phyloP scores from a whole-genome alignment of 2,797 vertebrate genomes.

The Artibeus lituratus region DNA sequence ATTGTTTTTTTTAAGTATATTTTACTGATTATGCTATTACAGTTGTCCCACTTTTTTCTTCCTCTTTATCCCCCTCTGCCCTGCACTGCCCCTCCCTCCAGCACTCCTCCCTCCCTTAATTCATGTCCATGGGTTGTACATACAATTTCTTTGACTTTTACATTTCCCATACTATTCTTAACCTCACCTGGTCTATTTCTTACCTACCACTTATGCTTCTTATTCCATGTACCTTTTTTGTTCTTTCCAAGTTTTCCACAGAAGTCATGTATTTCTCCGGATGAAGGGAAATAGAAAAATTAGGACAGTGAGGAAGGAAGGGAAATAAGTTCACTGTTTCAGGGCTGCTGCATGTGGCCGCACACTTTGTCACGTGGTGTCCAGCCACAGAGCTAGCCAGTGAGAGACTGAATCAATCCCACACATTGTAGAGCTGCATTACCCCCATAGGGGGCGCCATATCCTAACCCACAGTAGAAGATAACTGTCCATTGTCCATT shows the following conservation, averaged over 20 bases:
- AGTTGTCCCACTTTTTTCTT: too few species aligned
- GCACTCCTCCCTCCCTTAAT: too few species aligned
- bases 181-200: too few species aligned
- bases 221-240: too few species aligned
- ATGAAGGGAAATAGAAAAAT: background rate
- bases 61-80: too few species aligned
- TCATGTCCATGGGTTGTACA: too few species aligned
- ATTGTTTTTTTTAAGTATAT: background rate
- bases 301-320: background rate
- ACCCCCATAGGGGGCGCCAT: rapidly evolving
- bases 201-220: too few species aligned
- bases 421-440: rapidly evolving
- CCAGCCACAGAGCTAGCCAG: background rate
- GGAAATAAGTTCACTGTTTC: background rate
- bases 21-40: too few species aligned
- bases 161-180: too few species aligned
- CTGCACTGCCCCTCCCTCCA: too few species aligned
- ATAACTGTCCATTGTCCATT: background rate
- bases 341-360: background rate
- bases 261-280: background rate
- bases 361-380: background rate
- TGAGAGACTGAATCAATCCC: background rate
- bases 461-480: background rate
- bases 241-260: background rate
- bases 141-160: too few species aligned